phyloP scores from a whole-genome alignment of 2,113 vertebrate genomes.

The Hippolais icterina region DNA sequence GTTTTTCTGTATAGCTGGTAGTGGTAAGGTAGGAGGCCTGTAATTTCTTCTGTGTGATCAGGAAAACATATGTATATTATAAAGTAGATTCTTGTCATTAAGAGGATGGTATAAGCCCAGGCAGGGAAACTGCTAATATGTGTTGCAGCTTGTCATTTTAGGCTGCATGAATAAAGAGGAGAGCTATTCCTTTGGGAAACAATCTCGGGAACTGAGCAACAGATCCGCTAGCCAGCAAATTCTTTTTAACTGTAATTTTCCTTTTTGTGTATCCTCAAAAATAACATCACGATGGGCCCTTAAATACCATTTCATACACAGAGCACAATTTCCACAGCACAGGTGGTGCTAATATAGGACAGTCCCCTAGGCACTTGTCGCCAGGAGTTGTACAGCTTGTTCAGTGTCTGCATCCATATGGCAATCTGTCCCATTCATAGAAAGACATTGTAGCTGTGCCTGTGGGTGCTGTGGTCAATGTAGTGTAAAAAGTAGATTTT shows the following conservation, averaged over 20 bases:
- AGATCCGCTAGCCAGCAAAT: conserved; percentile 66
- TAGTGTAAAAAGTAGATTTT: conserved; percentile 75
- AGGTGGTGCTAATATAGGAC: conserved; percentile 91
- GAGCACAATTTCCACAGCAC: conserved; percentile 78
- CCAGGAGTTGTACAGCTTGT: conserved; percentile 88
- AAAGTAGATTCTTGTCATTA: conserved; percentile 61
- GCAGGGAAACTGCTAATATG: conserved; percentile 67
- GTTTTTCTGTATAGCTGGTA: not conserved
- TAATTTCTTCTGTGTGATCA: conserved; percentile 18
- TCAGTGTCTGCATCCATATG: conserved; percentile 89
- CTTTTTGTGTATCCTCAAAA: conserved; percentile 69
- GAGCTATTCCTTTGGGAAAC: conserved; percentile 70
- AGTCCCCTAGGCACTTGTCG: conserved; percentile 90
- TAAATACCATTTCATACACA: conserved; percentile 66
- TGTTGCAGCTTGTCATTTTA: conserved; percentile 71
- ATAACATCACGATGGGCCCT: conserved; percentile 67
- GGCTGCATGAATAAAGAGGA: conserved; percentile 63
- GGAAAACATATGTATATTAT: conserved; percentile 4
- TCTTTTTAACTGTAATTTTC: conserved; percentile 72
- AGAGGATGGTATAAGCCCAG: conserved; percentile 54
- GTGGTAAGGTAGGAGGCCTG: not conserved
- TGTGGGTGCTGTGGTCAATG: conserved; percentile 75
- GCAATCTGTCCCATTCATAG: conserved; percentile 82
- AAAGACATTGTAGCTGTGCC: conserved; percentile 75
- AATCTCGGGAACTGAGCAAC: conserved; percentile 67